Percentiles rank a stretch among this genome's conserved stretches.
These are phyloP conservation scores for Actinemys pallida DNA, from an alignment of 2,113 vertebrate genomes.

Conservation along the genomic window DNA sequence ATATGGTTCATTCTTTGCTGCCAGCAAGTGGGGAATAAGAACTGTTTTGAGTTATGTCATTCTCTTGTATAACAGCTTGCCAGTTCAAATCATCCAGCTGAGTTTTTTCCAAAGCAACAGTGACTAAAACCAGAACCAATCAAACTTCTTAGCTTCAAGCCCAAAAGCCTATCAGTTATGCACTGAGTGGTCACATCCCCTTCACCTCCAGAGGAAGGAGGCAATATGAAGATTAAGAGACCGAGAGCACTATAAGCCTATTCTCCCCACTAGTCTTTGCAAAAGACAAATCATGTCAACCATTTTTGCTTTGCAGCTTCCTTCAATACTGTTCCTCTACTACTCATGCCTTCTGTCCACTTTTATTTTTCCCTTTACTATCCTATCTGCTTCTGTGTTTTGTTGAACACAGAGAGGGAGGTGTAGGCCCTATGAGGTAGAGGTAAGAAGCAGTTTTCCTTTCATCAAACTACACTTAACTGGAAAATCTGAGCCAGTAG, in stretches of 20 bases:
- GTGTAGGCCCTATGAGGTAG: neutral
- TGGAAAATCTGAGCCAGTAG: neutral
- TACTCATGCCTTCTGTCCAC: neutral
- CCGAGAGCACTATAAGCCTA: neutral
- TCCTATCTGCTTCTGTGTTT: neutral
- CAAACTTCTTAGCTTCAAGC: constrained; percentile 9
- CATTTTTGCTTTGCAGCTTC: neutral
- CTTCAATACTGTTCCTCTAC: neutral
- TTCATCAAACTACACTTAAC: neutral
- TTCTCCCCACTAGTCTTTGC: neutral
- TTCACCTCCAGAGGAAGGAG: neutral
- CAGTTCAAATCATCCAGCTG: constrained; percentile 37
- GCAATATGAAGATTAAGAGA: neutral
- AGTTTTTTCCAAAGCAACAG: constrained; percentile 41
- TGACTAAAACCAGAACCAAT: constrained; percentile 10
- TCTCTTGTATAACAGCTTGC: constrained; percentile 60
- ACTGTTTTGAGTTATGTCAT: constrained; percentile 68
- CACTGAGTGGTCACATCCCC: neutral
- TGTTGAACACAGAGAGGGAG: neutral
- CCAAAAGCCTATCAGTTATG: constrained; percentile 1
- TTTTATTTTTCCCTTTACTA: neutral
- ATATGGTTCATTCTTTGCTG: constrained; percentile 40
- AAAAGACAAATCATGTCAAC: neutral
- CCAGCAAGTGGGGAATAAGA: constrained; percentile 77
- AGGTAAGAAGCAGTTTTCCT: neutral